phyloP scores from a whole-genome alignment of 2,888 invertebrate genomes.

The Petrolisthes manimaculis region DNA sequence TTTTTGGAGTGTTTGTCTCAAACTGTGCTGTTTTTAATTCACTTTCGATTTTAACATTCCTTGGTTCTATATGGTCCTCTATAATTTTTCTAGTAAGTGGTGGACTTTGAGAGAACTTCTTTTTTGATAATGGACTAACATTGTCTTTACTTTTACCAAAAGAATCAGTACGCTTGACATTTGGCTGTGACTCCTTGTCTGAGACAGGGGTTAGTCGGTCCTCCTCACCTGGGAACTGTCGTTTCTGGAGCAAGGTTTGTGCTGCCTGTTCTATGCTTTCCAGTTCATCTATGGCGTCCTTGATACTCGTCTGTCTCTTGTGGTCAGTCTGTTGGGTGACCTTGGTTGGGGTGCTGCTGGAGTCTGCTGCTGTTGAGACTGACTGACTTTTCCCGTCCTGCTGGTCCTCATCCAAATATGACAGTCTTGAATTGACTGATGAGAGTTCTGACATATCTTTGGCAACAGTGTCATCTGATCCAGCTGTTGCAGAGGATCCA shows the following conservation, averaged over 20 bases:
- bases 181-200: constrained; percentile 1
- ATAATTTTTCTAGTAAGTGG: background rate
- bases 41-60: background rate
- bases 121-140: constrained; percentile 16
- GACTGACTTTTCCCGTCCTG: constrained; percentile 35
- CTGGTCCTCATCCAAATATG: constrained; percentile 47
- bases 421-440: constrained; percentile 64
- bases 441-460: constrained; percentile 65
- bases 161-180: background rate
- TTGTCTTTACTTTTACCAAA: background rate
- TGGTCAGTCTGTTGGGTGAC: constrained; percentile 21
- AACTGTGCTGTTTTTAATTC: constrained; percentile 4
- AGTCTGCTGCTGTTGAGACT: background rate
- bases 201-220: constrained; percentile 24
- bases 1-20: constrained; percentile 7
- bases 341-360: constrained; percentile 19
- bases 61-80: background rate
- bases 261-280: constrained; percentile 63
- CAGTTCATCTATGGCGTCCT: constrained; percentile 62
- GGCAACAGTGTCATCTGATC: constrained; percentile 61
- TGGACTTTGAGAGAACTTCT: constrained; percentile 6
- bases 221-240: constrained; percentile 43
- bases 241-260: constrained; percentile 50
- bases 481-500: constrained; percentile 54
- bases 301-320: constrained; percentile 55